Percentiles rank a stretch among this genome's conserved stretches.
Conservation (phyloP, 2,797 vertebrate species). For the Halcyon smyrnensis region DNA sequence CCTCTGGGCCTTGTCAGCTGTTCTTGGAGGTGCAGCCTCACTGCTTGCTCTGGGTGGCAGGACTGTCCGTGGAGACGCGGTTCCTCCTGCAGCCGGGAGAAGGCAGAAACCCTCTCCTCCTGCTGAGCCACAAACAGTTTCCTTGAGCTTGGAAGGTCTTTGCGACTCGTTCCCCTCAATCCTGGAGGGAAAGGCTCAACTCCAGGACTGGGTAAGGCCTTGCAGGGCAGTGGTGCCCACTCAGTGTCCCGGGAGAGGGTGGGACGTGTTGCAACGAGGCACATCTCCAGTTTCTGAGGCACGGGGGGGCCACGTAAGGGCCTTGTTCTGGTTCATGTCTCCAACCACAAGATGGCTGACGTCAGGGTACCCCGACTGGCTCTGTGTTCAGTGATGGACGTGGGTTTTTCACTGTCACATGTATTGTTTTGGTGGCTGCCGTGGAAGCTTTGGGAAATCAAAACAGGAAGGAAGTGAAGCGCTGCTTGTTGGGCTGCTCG, state of each 20-base stretch:
- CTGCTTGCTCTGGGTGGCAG: neutral
- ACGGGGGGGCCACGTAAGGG: neutral
- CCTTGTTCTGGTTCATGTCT: neutral
- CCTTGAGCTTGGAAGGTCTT: neutral
- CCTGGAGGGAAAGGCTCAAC: neutral
- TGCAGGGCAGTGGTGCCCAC: neutral
- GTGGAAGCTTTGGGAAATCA: neutral
- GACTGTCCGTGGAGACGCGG: neutral
- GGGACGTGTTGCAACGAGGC: neutral
- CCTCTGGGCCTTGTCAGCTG: neutral
- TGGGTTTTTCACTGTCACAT: neutral
- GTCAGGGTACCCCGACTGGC: rapidly evolving
- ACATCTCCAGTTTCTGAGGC: neutral
- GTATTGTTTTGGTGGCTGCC: neutral
- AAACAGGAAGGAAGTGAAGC: neutral
- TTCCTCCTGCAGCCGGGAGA: neutral
- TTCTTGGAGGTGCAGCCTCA: neutral
- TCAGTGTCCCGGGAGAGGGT: neutral
- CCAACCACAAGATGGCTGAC: neutral
- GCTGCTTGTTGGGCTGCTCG: neutral
- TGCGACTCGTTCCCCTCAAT: neutral
- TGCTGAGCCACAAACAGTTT: neutral
- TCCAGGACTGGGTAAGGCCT: neutral
- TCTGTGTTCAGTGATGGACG: neutral
- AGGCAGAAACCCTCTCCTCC: neutral